Percentiles rank a stretch among this genome's conserved stretches.
Conservation (phyloP, 2,797 vertebrate genomes). For the Crax fasciolata region DNA sequence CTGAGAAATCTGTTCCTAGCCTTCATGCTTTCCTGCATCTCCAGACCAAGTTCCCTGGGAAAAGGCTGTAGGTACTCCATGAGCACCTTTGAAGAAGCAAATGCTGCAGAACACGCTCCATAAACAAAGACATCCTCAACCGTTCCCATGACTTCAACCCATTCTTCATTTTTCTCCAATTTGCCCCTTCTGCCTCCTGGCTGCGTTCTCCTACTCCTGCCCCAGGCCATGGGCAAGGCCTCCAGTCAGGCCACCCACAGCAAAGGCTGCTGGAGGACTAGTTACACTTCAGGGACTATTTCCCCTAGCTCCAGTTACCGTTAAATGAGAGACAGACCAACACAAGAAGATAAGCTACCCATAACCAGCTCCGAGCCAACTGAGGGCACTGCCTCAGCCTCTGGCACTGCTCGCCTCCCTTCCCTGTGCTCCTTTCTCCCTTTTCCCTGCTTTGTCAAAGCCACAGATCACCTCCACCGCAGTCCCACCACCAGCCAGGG, state of each 20-base stretch:
- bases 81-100: not conserved
- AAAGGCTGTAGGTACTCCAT: not conserved
- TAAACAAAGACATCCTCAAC: not conserved
- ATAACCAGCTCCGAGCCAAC: not conserved
- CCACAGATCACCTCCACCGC: not conserved
- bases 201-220: not conserved
- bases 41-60: not conserved
- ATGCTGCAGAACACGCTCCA: not conserved
- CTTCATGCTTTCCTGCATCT: not conserved
- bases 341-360: not conserved
- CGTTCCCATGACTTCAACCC: not conserved
- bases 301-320: not conserved
- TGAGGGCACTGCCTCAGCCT: not conserved
- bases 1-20: not conserved
- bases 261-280: not conserved
- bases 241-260: not conserved
- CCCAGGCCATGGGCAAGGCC: not conserved
- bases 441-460: not conserved
- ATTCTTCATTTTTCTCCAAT: not conserved
- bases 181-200: not conserved
- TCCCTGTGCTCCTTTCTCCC: not conserved
- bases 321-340: not conserved
- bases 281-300: not conserved
- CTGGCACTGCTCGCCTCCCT: not conserved
- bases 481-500: not conserved